Percentiles rank a stretch among this genome's conserved stretches.
These are phyloP conservation scores for Babylonia areolata DNA, from an alignment of 1,140 invertebrate species.

Conservation along the genomic window DNA sequence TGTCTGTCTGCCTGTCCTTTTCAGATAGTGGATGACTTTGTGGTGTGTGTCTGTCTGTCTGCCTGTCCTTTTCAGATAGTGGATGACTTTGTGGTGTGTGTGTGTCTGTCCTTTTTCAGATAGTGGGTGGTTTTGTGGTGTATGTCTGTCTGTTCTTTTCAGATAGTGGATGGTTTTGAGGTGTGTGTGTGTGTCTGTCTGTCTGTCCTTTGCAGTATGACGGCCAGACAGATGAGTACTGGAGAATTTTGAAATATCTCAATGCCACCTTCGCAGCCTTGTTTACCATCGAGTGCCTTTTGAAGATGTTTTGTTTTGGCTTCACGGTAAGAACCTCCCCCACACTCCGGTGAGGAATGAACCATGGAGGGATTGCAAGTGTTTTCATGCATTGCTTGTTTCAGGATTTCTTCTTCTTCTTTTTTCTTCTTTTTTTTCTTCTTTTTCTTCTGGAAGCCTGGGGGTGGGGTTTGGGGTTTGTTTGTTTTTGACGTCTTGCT, in stretches of 20 bases:
- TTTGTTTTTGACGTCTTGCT: no score
- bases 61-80: no score
- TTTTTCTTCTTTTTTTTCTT: background rate
- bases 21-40: no score
- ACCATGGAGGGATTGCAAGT: background rate
- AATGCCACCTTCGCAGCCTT: slow-evolving; percentile 96
- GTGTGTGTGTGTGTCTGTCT: no score
- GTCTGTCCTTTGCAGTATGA: slow-evolving; percentile 51
- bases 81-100: no score
- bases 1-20: no score
- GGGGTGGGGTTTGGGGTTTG: background rate
- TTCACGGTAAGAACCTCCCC: slow-evolving; percentile 84
- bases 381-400: background rate
- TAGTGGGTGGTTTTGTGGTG: background rate
- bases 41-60: no score
- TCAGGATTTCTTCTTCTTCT: background rate
- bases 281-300: slow-evolving; percentile 96
- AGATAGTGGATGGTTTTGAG: background rate
- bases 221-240: slow-evolving; percentile 77
- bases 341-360: background rate
- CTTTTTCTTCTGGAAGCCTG: no score
- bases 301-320: slow-evolving; percentile 98
- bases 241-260: slow-evolving; percentile 92
- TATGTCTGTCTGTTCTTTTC: background rate
- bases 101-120: no score